Evolutionary conservation across 2,113 vertebrate genomes (phyloP).

Genomic region (Leucoraja erinaceus): DNA sequence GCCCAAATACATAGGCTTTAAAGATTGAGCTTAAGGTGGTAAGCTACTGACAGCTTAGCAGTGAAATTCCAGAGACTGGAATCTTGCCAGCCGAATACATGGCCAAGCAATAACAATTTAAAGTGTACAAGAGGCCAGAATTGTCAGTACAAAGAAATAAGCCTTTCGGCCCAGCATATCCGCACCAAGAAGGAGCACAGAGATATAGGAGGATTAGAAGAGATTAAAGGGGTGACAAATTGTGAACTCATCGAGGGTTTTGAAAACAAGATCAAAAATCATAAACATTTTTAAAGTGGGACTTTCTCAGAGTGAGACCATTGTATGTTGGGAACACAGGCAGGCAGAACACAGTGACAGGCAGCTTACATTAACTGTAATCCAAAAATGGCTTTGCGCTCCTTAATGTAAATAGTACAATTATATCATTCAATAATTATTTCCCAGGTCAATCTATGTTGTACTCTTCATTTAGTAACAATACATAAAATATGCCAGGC

Average conservation of each 20-base stretch:
- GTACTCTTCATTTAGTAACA: not conserved
- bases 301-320: not conserved
- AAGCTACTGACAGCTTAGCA: not conserved
- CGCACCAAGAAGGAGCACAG: too few relatives aligned
- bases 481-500: not conserved
- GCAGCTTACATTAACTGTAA: not conserved
- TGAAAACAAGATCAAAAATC: not conserved
- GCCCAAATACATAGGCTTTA: not conserved
- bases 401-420: conserved; percentile 4
- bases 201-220: not conserved
- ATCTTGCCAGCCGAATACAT: not conserved
- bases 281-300: not conserved
- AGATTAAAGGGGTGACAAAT: not conserved
- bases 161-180: too few relatives aligned
- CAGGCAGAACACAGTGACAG: too few relatives aligned
- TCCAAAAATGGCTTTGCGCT: not conserved
- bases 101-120: not conserved
- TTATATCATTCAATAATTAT: not conserved
- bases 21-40: not conserved
- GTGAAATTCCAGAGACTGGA: not conserved
- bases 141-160: too few relatives aligned
- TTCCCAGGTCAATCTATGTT: not conserved
- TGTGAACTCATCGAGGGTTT: not conserved
- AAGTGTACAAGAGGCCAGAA: not conserved
- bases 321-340: not conserved